Evolutionary conservation across 2,888 invertebrate species (phyloP).

Genomic region (Creontiades dilutus): DNA sequence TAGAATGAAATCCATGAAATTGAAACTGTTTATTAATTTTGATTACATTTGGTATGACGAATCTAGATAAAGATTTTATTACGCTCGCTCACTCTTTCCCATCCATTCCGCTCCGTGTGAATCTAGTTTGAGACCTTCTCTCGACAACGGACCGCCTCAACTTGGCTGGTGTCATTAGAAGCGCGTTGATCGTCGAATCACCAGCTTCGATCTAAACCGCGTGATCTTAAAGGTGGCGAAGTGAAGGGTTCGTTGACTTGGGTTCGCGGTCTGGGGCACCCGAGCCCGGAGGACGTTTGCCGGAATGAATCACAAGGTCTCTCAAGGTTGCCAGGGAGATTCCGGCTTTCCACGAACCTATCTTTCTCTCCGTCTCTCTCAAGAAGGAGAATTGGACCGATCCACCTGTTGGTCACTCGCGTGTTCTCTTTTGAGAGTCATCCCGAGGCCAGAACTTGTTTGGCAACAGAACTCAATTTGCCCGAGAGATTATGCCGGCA

Average conservation of each 20-base stretch:
- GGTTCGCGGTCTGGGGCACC: conserved; percentile 1
- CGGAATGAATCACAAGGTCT: conserved; percentile 15
- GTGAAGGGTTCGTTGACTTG: conserved; percentile 29
- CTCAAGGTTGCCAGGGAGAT: conserved; percentile 24
- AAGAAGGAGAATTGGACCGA: not conserved
- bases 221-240: not conserved
- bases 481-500: not conserved
- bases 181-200: conserved; percentile 5
- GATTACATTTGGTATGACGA: no score
- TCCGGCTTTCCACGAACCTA: not conserved
- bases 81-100: no score
- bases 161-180: not conserved
- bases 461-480: not conserved
- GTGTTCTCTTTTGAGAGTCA: not conserved
- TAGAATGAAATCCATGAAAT: no score
- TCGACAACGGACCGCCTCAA: not conserved
- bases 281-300: conserved; percentile 7
- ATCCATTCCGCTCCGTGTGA: no score
- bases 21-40: no score
- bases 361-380: not conserved
- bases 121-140: no score
- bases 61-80: no score
- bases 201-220: not conserved
- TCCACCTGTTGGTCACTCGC: conserved; percentile 18
- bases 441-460: not conserved